phyloP scores from a whole-genome alignment of 2,113 vertebrate species.

The Spilogale gracilis region DNA sequence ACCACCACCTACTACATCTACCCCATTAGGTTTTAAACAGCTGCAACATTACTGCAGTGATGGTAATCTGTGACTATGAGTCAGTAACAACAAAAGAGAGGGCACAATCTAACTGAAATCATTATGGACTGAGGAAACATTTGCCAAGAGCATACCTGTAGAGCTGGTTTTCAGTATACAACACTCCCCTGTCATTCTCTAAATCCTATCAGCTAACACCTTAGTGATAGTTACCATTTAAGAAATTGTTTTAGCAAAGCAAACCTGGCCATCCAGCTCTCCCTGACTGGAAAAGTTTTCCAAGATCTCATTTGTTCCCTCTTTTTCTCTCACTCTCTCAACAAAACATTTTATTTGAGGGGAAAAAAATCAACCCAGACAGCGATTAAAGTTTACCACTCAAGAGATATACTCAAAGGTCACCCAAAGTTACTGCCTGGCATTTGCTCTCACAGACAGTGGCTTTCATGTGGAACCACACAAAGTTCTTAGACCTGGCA shows the following conservation, averaged over 20 bases:
- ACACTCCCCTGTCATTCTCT: neutral
- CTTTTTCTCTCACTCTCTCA: neutral
- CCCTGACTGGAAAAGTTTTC: neutral
- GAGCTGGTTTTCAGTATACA: neutral
- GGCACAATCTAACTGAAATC: neutral
- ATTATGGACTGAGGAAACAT: neutral
- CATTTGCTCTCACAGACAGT: conserved; percentile 45
- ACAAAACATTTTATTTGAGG: neutral
- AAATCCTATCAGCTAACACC: neutral
- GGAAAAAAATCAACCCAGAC: conserved; percentile 17
- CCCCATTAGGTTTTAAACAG: neutral
- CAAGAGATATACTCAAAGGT: conserved; percentile 47
- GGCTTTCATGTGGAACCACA: conserved; percentile 63
- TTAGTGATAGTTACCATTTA: conserved; percentile 25
- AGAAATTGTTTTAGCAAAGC: conserved; percentile 43
- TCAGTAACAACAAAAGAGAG: neutral
- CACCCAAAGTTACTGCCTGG: conserved; percentile 44
- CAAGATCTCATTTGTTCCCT: conserved; percentile 7
- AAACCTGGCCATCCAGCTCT: neutral
- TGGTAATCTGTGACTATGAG: neutral
- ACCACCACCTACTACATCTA: neutral
- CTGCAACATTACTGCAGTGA: neutral
- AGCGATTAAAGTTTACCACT: conserved; percentile 53
- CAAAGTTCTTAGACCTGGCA: conserved; percentile 1
- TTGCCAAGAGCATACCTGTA: neutral